Conservation (phyloP, 2,888 invertebrate genomes). For the Camponotus fellah region DNA sequence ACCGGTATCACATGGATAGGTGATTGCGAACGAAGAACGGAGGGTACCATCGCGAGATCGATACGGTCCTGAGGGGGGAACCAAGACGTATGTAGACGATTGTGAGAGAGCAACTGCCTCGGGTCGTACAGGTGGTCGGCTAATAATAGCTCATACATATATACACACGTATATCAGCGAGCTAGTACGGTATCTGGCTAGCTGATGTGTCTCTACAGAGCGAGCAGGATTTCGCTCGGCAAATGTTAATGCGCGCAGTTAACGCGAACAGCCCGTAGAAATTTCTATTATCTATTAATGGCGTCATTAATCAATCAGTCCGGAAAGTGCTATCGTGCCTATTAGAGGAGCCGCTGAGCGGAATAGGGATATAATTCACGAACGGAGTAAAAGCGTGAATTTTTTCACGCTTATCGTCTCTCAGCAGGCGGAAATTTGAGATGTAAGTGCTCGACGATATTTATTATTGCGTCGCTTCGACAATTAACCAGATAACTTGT, state of each 20-base stretch:
- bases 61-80: conserved; percentile 56
- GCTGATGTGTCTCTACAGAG: conserved; percentile 14
- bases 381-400: not conserved
- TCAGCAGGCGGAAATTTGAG: not conserved
- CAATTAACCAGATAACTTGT: not conserved
- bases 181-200: conserved; percentile 50
- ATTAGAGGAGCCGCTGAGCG: not conserved
- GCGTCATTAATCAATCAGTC: conserved; percentile 31
- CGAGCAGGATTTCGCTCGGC: conserved; percentile 31
- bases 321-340: conserved; percentile 21
- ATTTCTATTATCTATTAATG: conserved; percentile 40
- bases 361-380: not conserved
- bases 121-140: conserved; percentile 77
- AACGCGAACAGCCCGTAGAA: conserved; percentile 25
- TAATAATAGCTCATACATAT: conserved; percentile 72
- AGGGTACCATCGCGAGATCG: conserved; percentile 58
- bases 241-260: conserved; percentile 42
- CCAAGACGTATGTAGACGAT: conserved; percentile 65
- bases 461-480: not conserved
- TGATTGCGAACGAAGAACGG: conserved; percentile 34
- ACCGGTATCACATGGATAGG: conserved; percentile 19
- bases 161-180: conserved; percentile 46
- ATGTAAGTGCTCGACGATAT: not conserved
- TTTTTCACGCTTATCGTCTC: not conserved
- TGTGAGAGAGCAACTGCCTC: conserved; percentile 72